Evolutionary conservation across 1,140 invertebrate species (phyloP), one percentile per base, ranked within the genome.

Genomic region (Caenorhabditis latens): DNA sequence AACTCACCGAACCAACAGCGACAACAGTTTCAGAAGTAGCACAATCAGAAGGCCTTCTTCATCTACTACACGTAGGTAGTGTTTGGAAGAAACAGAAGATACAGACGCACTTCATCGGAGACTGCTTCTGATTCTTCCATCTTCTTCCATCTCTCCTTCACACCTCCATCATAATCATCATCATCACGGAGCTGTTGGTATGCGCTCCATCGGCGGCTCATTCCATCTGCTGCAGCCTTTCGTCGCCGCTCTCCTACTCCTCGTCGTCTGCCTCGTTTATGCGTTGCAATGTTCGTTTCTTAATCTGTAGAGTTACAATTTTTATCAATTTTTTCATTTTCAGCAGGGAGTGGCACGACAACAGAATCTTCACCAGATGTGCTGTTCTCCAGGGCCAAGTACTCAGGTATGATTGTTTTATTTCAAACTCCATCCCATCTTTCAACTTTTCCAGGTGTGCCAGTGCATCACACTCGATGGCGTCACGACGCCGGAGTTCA

Each of bases 301-400:
- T 58, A 16, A n/a, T 32, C 24, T n/a, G 14, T 4, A 32, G n/a
- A 32, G 13, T 63, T 32, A 11, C 8, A 40, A 8, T 0, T 32
- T 13, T 53, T 3, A 53, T 14, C 1, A 6, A 13, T 32, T 63
- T 63, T 7, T 2, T 21, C 8, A 9, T n/a, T 71, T 71, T 71
- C 42, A 79, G 71, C 43, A 79, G 71, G 71, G 71, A 79, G 71
- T 79, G 71, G 43, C 71, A 53, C 71, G 71, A 79, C n/a, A 42
- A 50, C 43, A 79, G 19, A 32, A 48, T 79, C 42, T 50, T 79
- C 71, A 50, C 46, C 71, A 79, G 46, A 79, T 79, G 71, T 79
- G 71, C 71, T 79, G 71, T 79, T 79, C 71, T 79, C 71, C 71
- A 79, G 71, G 71, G 71, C 71, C 71, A 79, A 79, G 71, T 79